Conservation (phyloP, 2,113 vertebrate genomes). For the Podocnemis expansa region DNA sequence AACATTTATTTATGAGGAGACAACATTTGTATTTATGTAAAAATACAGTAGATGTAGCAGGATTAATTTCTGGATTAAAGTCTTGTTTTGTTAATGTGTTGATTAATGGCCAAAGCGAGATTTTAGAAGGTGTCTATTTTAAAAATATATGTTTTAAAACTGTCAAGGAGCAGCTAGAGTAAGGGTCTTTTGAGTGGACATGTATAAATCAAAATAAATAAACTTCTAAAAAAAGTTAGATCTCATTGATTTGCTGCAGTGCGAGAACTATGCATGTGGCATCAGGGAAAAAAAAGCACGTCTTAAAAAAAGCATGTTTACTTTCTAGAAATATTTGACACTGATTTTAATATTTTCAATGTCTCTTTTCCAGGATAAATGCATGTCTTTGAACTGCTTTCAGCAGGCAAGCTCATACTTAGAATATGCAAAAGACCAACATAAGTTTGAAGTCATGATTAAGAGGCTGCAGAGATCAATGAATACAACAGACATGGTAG, state of each 20-base stretch:
- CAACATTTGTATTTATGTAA: neutral
- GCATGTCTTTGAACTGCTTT: conserved; percentile 74
- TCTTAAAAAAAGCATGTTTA: neutral
- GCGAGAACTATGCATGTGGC: neutral
- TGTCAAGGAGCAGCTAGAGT: neutral
- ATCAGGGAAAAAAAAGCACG: neutral
- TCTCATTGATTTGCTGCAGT: neutral
- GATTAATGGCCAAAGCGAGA: neutral
- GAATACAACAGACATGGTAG: conserved; percentile 6
- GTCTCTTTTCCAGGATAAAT: conserved; percentile 65
- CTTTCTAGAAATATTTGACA: neutral
- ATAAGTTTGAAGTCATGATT: rapidly evolving
- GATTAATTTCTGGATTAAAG: neutral
- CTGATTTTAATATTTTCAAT: neutral
- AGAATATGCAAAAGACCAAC: conserved; percentile 30
- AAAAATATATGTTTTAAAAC: neutral
- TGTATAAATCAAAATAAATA: neutral
- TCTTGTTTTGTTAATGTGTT: neutral
- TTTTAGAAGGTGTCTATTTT: neutral
- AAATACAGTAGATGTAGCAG: neutral
- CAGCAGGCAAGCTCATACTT: conserved; percentile 51
- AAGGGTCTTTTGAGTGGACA: neutral
- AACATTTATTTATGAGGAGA: neutral
- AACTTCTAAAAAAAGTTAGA: neutral
- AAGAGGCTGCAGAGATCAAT: neutral